Evolutionary conservation across 2,113 vertebrate genomes (phyloP), one percentile per base, ranked within the genome.

Genomic region (Eclectus roratus): DNA sequence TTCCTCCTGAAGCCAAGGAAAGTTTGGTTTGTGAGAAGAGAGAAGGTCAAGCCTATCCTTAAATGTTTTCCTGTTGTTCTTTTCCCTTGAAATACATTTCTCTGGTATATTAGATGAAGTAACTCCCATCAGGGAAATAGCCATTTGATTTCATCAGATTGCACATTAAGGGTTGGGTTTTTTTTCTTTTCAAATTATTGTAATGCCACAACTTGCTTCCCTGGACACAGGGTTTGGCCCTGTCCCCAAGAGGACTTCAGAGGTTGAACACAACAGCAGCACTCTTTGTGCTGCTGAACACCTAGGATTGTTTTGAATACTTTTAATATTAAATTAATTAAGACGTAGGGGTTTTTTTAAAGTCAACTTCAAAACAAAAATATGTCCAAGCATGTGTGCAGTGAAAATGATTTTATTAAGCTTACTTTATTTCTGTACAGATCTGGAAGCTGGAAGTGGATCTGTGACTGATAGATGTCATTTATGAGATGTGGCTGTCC

Each of bases 21-120:
- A 76, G 17, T 80, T 92, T 89, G 83, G 61, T 76, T 89, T 91
- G 28, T 47, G n/a, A 92, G 56, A 84, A 79, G 16, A 73, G 18
- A 65, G 84, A 92, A 96, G 76, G 44, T 89, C 77, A 89, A 78
- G n/a, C 37, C 69, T 72, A 64, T 81, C 83, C 80, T 88, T 86
- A 80, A 88, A 80, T 80, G 6, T 47, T 89, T 90, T 88, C 53
- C 33, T 88, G 11, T 20, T 90, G 23, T 37, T 71, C 66, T 74
- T 73, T 55, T 33, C 7, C 46, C 39, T 64, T 91, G 37, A 76
- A 91, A 85, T 6, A 69, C 6, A 43, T 76, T 85, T 89, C 93
- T 91, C 24, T 73, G n/a, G 35, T 74, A 10, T 49, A 92, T 94
- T n/a, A 64, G 90, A 81, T 65, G 27, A 53, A 80, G 72, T 69